A percentile compares a stretch with the other conserved stretches of the same genome.
phyloP scores from a whole-genome alignment of 1,140 invertebrate genomes.

The Drosophila hydei region DNA sequence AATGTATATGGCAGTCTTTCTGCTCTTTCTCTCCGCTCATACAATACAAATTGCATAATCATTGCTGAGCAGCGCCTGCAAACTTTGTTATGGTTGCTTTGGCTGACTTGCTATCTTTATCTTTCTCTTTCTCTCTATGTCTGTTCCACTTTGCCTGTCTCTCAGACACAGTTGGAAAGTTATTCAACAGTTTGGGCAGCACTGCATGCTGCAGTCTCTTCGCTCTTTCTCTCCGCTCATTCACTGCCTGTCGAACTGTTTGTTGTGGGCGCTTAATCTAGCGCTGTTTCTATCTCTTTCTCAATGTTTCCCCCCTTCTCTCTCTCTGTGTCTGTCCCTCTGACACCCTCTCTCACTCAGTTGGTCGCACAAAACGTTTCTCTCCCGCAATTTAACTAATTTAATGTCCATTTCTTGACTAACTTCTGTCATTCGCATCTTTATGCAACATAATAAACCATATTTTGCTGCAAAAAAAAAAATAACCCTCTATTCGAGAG shows the following conservation, averaged over 20 bases:
- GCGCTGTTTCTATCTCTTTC: neutral
- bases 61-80: conserved; percentile 20
- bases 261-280: neutral
- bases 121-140: neutral
- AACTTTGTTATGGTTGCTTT: too few relatives aligned
- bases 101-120: neutral
- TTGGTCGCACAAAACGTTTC: conserved; percentile 37
- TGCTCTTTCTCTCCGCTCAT: neutral
- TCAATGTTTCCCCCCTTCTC: neutral
- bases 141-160: too few relatives aligned
- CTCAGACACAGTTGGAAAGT: neutral
- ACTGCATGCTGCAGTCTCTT: neutral
- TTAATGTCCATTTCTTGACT: conserved; percentile 65
- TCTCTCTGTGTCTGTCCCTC: neutral
- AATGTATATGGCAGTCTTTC: neutral
- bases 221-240: neutral
- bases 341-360: conserved; percentile 22
- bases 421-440: conserved; percentile 59
- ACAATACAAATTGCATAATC: conserved; percentile 45
- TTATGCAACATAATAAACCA: conserved; percentile 68
- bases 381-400: conserved; percentile 54
- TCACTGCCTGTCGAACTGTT: neutral
- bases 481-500: conserved; percentile 62
- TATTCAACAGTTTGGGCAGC: conserved; percentile 10
- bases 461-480: conserved; percentile 52